Evolutionary conservation across 1,140 invertebrate species (phyloP), one percentile per base, ranked within the genome.

Genomic region (Metaphire vulgaris): DNA sequence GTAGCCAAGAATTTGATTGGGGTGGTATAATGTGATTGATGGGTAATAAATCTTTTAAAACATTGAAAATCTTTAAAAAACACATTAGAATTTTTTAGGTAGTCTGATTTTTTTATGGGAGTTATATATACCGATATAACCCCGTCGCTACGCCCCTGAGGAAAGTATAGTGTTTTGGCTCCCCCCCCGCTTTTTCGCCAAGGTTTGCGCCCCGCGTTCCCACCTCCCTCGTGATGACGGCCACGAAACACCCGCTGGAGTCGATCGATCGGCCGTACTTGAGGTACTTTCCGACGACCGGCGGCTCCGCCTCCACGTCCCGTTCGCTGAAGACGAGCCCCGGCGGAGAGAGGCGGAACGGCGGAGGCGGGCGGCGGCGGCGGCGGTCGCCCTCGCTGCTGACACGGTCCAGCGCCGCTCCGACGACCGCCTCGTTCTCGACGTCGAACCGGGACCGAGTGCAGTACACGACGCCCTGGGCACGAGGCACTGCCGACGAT

Each of bases 181-280:
- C n/a, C n/a, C n/a, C n/a, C n/a, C n/a, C n/a, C n/a, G n/a, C n/a
- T n/a, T n/a, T n/a, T n/a, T n/a, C n/a, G n/a, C n/a, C n/a, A n/a
- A n/a, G n/a, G n/a, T n/a, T n/a, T n/a, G n/a, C n/a, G n/a, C n/a
- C n/a, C n/a, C n/a, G n/a, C n/a, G n/a, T n/a, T n/a, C n/a, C n/a
- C 69, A 85, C 83, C 81, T 84, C 83, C 79, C 83, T 79, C 16
- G 81, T 81, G 16, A 85, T 82, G 34, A 80, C 76, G 65, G 82
- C 82, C 26, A 85, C 74, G 76, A 84, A 85, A 75, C 83, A 85
- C n/a, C 83, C 83, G 77, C 82, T 85, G 33, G 79, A 80, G 30
- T 76, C 78, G 16, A 72, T 75, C 34, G 81, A 79, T 16, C 83
- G 82, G 15, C 56, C 33, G 73, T 81, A 83, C 34, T 80, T 81